These are phyloP conservation scores for Acronicta aceris DNA, from an alignment of 2,888 invertebrate species.

Conservation along the genomic window DNA sequence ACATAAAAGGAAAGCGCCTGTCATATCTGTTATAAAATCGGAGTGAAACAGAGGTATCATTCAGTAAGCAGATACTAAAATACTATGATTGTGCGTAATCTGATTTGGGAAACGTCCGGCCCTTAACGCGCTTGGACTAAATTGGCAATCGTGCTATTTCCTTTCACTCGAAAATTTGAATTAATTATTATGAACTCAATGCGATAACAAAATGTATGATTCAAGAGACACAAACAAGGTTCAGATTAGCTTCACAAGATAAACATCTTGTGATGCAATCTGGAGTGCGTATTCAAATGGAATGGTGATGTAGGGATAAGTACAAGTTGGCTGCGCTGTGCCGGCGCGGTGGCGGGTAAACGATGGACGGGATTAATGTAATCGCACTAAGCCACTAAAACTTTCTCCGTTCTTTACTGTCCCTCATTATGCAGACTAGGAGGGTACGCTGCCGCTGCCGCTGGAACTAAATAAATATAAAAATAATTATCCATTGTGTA, in stretches of 20 bases:
- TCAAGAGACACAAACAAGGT: slow-evolving; percentile 18
- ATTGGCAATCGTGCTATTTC: slow-evolving; percentile 41
- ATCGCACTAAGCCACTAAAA: too few relatives aligned
- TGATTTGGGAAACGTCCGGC: slow-evolving; percentile 8
- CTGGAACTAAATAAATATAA: too few relatives aligned
- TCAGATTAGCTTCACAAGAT: slow-evolving; percentile 38
- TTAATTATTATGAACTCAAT: slow-evolving; percentile 38
- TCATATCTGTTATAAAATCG: not conserved
- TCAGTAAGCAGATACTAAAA: slow-evolving; percentile 15
- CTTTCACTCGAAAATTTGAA: slow-evolving; percentile 49
- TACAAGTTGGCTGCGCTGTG: not conserved
- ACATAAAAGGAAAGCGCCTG: not conserved
- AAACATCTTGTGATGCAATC: too few relatives aligned
- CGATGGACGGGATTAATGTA: too few relatives aligned
- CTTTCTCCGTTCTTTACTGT: too few relatives aligned
- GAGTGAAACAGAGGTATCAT: slow-evolving; percentile 1
- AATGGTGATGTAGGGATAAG: slow-evolving; percentile 6
- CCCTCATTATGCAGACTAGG: too few relatives aligned
- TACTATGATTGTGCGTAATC: slow-evolving; percentile 14
- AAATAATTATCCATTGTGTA: too few relatives aligned
- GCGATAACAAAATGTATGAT: slow-evolving; percentile 32
- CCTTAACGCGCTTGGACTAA: slow-evolving; percentile 12
- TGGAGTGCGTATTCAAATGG: slow-evolving; percentile 13
- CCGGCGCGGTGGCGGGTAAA: too few relatives aligned
- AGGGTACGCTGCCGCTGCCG: too few relatives aligned